These are phyloP conservation scores for Sebastiscus albofasciatus DNA, from an alignment of 2,797 vertebrate genomes.

Conservation along the genomic window DNA sequence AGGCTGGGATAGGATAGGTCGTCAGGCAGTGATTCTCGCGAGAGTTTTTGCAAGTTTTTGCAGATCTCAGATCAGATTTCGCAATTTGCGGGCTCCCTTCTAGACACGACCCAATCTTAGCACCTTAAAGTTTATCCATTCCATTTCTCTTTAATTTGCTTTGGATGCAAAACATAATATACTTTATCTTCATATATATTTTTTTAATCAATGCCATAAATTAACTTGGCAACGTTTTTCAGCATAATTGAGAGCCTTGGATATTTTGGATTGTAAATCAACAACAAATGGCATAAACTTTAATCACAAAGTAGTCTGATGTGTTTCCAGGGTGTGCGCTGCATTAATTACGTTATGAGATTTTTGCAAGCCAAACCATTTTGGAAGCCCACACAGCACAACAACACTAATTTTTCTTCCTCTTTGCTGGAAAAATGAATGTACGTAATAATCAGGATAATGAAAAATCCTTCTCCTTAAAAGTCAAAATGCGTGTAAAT, in stretches of 20 bases:
- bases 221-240: background rate
- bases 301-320: constrained; percentile 16
- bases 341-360: constrained; percentile 17
- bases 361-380: constrained; percentile 15
- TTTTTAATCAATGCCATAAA: background rate
- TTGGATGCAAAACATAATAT: background rate
- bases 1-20: too few relatives aligned
- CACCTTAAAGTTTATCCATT: background rate
- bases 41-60: too few relatives aligned
- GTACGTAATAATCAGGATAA: background rate
- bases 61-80: too few relatives aligned
- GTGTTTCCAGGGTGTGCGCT: constrained; percentile 25
- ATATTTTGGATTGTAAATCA: constrained; percentile 20
- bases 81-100: too few relatives aligned
- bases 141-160: background rate
- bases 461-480: background rate
- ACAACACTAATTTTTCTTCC: background rate
- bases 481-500: background rate
- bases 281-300: constrained; percentile 9
- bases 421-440: background rate
- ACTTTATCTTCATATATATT: background rate
- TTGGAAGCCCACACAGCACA: background rate
- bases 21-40: too few relatives aligned
- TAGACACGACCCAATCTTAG: rapidly evolving
- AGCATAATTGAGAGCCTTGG: background rate